Evolutionary conservation across 2,113 vertebrate species (phyloP).

Genomic region (Sula dactylatra): DNA sequence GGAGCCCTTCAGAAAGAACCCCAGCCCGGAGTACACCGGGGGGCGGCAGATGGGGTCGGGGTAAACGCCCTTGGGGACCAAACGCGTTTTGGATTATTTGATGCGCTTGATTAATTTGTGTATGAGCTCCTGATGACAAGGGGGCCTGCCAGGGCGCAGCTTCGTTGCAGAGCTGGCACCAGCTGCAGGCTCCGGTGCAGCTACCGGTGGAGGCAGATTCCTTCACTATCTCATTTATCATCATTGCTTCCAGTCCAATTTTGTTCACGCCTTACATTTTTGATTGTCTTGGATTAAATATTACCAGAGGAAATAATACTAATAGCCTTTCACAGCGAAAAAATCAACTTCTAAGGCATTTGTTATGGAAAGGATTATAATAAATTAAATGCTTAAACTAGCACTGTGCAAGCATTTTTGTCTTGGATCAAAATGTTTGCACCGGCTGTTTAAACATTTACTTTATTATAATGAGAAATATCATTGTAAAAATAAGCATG

Average conservation of each 20-base stretch:
- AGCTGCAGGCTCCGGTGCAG: background rate
- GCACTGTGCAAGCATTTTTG: slow-evolving; percentile 78
- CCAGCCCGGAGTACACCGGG: accelerated
- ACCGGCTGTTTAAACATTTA: slow-evolving; percentile 81
- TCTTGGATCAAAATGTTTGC: slow-evolving; percentile 82
- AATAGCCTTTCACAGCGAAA: slow-evolving; percentile 62
- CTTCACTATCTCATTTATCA: slow-evolving; percentile 23
- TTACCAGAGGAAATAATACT: slow-evolving; percentile 70
- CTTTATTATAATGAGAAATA: slow-evolving; percentile 79
- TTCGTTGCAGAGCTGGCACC: background rate
- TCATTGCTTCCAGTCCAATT: slow-evolving; percentile 34
- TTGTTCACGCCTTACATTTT: slow-evolving; percentile 63
- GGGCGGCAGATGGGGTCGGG: background rate
- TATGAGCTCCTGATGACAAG: background rate
- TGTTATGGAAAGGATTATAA: slow-evolving; percentile 79
- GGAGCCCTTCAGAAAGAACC: background rate
- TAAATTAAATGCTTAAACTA: slow-evolving; percentile 82
- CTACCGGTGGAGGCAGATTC: background rate
- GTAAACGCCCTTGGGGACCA: background rate
- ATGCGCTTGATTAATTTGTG: background rate
- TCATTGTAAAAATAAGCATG: slow-evolving; percentile 75
- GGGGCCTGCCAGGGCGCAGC: background rate
- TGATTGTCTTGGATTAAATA: slow-evolving; percentile 69
- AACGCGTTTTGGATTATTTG: accelerated
- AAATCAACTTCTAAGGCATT: slow-evolving; percentile 72